These are phyloP conservation scores for Semotilus atromaculatus DNA, from an alignment of 2,797 vertebrate genomes.

Conservation along the genomic window DNA sequence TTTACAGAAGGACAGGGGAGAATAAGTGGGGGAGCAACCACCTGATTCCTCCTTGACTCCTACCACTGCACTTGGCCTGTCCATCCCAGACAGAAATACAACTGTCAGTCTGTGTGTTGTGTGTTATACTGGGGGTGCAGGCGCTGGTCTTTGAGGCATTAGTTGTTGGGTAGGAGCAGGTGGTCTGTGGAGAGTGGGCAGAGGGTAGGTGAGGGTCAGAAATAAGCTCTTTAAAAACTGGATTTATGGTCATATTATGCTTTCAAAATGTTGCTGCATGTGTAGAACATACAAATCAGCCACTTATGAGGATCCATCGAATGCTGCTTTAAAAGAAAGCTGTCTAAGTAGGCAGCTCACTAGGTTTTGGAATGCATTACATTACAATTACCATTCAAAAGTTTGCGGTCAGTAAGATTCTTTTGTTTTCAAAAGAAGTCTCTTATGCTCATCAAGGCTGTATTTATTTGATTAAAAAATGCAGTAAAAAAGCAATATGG, in stretches of 20 bases:
- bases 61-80: constrained; percentile 20
- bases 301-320: background rate
- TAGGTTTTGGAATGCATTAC: background rate
- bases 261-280: background rate
- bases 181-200: constrained; percentile 66
- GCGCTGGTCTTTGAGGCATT: constrained; percentile 81
- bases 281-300: background rate
- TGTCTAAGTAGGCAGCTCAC: background rate
- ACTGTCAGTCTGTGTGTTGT: constrained; percentile 32
- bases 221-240: background rate
- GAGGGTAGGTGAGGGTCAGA: background rate
- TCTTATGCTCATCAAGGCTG: background rate
- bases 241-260: background rate
- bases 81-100: constrained; percentile 33
- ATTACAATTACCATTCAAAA: too few species aligned
- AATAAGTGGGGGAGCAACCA: constrained; percentile 14
- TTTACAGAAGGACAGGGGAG: constrained; percentile 4
- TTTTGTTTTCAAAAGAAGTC: background rate
- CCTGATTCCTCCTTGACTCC: constrained; percentile 32
- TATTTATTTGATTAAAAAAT: background rate
- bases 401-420: background rate
- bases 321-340: background rate
- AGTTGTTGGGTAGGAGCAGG: constrained; percentile 70
- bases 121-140: constrained; percentile 76
- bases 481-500: background rate